Percentiles rank a stretch among this genome's conserved stretches.
phyloP scores from a whole-genome alignment of 2,113 vertebrate genomes.

The Stigmatopora nigra region DNA sequence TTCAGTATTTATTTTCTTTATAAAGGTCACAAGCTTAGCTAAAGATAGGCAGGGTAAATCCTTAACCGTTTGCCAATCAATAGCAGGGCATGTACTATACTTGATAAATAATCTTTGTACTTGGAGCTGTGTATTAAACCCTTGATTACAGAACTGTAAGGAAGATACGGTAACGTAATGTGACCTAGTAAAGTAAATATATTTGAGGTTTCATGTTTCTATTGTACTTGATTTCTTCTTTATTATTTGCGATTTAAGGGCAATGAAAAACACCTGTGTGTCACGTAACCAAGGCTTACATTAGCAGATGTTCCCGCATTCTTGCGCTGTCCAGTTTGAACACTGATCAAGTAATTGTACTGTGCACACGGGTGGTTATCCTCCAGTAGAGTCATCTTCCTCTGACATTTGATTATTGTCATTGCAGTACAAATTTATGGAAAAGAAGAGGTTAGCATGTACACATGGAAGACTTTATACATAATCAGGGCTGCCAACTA shows the following conservation, averaged over 20 bases:
- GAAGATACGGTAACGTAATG: too few species aligned
- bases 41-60: too few species aligned
- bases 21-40: not conserved
- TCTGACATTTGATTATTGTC: slow-evolving; percentile 53
- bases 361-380: slow-evolving; percentile 71
- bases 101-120: too few species aligned
- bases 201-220: too few species aligned
- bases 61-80: too few species aligned
- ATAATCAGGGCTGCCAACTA: too few species aligned
- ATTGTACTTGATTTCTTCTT: not conserved
- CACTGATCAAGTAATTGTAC: slow-evolving; percentile 71
- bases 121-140: too few species aligned
- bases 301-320: slow-evolving; percentile 72
- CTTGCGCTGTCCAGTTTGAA: slow-evolving; percentile 74
- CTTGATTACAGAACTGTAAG: too few species aligned
- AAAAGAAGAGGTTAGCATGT: not conserved
- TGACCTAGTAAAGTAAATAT: too few species aligned
- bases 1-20: not conserved
- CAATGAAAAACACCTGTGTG: not conserved
- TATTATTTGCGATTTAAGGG: not conserved
- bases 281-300: slow-evolving; percentile 46
- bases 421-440: not conserved
- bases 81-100: too few species aligned
- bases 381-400: slow-evolving; percentile 73
- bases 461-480: not conserved